phyloP scores from a whole-genome alignment of 1,140 invertebrate genomes.

The Drosophila truncata region DNA sequence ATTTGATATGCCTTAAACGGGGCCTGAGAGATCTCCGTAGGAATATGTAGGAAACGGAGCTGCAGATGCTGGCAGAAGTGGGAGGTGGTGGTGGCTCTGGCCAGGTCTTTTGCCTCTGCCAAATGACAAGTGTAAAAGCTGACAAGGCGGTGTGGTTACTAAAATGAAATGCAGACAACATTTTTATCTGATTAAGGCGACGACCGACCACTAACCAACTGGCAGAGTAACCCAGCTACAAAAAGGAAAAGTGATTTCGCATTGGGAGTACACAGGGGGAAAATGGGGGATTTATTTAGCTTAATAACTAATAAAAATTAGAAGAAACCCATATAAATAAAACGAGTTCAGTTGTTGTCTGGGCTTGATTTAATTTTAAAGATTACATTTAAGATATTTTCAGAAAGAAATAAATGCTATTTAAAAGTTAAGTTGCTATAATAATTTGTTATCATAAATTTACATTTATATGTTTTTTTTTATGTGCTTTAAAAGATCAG shows the following conservation, averaged over 20 bases:
- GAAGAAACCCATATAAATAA: too few relatives aligned
- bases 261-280: not conserved
- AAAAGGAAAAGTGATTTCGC: slow-evolving; percentile 45
- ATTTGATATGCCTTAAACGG: slow-evolving; percentile 84
- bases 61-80: not conserved
- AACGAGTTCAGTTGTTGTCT: too few relatives aligned
- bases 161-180: slow-evolving; percentile 75
- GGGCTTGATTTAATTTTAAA: not conserved
- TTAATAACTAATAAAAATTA: too few relatives aligned
- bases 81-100: slow-evolving; percentile 17
- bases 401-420: not conserved
- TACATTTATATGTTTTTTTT: not conserved
- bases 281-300: not conserved
- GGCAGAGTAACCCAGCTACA: slow-evolving; percentile 17
- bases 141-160: slow-evolving; percentile 61
- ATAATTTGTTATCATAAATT: too few relatives aligned
- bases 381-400: not conserved
- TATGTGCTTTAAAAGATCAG: not conserved
- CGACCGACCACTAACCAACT: slow-evolving; percentile 55
- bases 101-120: slow-evolving; percentile 35
- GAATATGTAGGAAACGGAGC: slow-evolving; percentile 13
- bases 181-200: slow-evolving; percentile 71
- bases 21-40: slow-evolving; percentile 52
- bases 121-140: slow-evolving; percentile 80
- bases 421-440: too few relatives aligned